Evolutionary conservation across 2,797 vertebrate genomes (phyloP).

Genomic region (Phrynocephalus guinanensis): DNA sequence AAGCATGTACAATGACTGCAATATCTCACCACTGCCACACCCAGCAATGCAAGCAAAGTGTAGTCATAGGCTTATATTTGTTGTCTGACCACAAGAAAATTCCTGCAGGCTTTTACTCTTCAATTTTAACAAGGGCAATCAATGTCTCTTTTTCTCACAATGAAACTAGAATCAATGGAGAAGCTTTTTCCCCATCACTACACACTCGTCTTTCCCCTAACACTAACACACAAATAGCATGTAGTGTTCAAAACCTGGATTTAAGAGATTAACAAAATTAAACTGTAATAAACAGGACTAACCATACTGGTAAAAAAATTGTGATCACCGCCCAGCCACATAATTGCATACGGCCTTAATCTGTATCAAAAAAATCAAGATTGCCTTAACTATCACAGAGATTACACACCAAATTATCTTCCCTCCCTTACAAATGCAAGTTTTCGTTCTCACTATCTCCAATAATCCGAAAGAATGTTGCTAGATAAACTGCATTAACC

Average conservation of each 20-base stretch:
- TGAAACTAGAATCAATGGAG: not conserved
- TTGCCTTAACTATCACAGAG: not conserved
- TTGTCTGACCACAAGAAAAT: not conserved
- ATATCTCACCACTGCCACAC: not conserved
- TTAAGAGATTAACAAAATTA: not conserved
- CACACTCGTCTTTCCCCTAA: not conserved
- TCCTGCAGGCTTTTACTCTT: not conserved
- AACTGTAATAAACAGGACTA: not conserved
- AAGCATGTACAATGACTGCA: constrained; percentile 64
- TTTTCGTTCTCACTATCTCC: not conserved
- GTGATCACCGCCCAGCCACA: not conserved
- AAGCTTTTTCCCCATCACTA: not conserved
- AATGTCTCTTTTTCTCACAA: not conserved
- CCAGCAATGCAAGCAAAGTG: not conserved
- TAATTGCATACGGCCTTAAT: not conserved
- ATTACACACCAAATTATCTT: not conserved
- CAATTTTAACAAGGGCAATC: not conserved
- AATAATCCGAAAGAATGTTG: not conserved
- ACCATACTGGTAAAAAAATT: not conserved
- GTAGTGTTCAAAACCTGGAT: not conserved
- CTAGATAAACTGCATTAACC: not conserved
- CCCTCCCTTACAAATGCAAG: not conserved
- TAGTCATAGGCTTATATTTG: not conserved
- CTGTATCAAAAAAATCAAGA: too few species aligned
- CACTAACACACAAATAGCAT: not conserved